These are phyloP conservation scores for Cricetomys ansorgei DNA, from an alignment of 2,113 vertebrate genomes.

Conservation along the genomic window DNA sequence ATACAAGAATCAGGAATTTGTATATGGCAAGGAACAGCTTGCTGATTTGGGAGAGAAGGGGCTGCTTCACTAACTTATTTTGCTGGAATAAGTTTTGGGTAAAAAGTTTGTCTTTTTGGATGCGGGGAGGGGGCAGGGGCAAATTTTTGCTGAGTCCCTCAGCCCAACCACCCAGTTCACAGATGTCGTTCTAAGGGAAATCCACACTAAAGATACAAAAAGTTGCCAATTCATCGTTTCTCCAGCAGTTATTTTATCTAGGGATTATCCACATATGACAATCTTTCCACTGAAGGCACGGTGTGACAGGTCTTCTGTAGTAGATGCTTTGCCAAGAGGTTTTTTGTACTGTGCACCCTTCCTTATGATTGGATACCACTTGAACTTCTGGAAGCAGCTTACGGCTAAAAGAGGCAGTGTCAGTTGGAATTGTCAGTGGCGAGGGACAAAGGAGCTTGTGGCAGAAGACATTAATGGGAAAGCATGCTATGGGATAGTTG, in stretches of 20 bases:
- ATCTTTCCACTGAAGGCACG: rapidly evolving
- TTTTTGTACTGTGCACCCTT: no score
- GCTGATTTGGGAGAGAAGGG: background rate
- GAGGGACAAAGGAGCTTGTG: no score
- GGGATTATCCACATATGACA: background rate
- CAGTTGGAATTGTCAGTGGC: no score
- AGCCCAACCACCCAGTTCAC: background rate
- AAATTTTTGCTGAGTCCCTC: background rate
- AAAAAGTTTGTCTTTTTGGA: background rate
- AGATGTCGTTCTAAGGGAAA: background rate
- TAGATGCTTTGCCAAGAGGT: no score
- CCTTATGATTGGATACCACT: no score
- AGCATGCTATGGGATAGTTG: no score
- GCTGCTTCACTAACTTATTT: background rate
- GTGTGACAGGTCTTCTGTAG: background rate
- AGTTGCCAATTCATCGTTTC: background rate
- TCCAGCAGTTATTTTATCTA: background rate
- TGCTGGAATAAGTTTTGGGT: background rate
- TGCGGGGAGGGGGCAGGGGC: background rate
- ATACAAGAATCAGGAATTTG: background rate
- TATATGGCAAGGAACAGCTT: background rate
- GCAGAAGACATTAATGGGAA: no score
- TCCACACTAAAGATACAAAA: background rate
- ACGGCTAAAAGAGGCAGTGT: no score
- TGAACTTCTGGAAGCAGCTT: no score